Percentiles rank a stretch among this genome's conserved stretches.
These are phyloP conservation scores for Polypterus senegalus DNA, from an alignment of 2,113 vertebrate genomes.

Conservation along the genomic window DNA sequence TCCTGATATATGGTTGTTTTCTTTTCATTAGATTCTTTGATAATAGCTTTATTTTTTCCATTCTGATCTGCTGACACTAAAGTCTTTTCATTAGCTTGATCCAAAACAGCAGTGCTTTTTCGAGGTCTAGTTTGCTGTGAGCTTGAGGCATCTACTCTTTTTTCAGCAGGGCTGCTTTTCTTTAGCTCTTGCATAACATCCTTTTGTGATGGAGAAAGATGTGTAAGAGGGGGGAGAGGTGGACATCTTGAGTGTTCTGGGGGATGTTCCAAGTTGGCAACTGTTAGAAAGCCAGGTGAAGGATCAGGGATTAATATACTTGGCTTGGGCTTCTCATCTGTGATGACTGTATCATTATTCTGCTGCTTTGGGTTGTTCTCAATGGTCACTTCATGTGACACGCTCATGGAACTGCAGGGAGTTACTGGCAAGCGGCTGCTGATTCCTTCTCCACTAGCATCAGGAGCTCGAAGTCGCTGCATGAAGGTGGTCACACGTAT, in stretches of 20 bases:
- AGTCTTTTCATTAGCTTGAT: constrained; percentile 30
- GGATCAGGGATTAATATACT: constrained; percentile 10
- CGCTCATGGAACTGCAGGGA: constrained; percentile 28
- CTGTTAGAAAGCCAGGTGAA: constrained; percentile 31
- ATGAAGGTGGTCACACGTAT: constrained; percentile 72
- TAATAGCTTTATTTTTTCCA: too few species aligned
- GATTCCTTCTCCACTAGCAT: constrained; percentile 32
- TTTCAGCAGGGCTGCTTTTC: too few species aligned
- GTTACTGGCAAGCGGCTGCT: constrained; percentile 28
- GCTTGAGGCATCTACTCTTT: too few species aligned
- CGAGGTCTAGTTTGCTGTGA: constrained; percentile 28
- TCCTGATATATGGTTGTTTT: too few species aligned
- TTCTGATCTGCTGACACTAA: too few species aligned
- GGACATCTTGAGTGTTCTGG: constrained; percentile 20
- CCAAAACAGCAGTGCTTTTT: constrained; percentile 31
- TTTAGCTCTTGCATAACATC: too few species aligned
- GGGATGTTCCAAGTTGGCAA: constrained; percentile 26
- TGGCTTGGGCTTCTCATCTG: constrained; percentile 19
- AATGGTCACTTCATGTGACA: constrained; percentile 48
- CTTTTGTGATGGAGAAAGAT: too few species aligned
- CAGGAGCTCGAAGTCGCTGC: constrained; percentile 61
- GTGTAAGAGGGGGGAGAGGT: too few species aligned
- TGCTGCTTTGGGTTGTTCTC: constrained; percentile 30
- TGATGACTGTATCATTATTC: constrained; percentile 18
- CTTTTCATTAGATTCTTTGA: too few species aligned